Percentiles rank a stretch among this genome's conserved stretches.
Evolutionary conservation across 2,797 vertebrate genomes (phyloP).

Genomic region (Darevskia mixta): DNA sequence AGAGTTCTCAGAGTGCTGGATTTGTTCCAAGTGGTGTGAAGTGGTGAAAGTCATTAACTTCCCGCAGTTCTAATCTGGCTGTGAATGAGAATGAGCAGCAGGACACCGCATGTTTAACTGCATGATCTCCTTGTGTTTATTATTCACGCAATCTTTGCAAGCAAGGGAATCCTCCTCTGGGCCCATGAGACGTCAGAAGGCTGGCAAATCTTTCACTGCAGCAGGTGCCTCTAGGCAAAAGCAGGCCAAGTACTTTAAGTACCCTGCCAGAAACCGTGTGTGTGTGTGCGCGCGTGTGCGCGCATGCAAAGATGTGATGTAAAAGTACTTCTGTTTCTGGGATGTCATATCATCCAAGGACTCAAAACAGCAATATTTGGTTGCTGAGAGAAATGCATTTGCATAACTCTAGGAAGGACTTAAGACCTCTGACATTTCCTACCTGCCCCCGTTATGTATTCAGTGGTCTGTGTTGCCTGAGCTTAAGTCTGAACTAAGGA

Average conservation of each 20-base stretch:
- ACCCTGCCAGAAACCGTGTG: neutral
- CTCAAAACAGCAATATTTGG: neutral
- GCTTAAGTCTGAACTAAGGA: no score
- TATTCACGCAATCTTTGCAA: conserved; percentile 20
- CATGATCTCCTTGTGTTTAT: conserved; percentile 46
- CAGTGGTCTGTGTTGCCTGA: no score
- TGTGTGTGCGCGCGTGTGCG: neutral
- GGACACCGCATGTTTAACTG: conserved; percentile 30
- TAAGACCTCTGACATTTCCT: neutral
- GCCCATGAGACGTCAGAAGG: conserved; percentile 5
- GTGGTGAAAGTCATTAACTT: conserved; percentile 17
- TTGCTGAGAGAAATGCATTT: neutral
- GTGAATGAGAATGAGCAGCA: neutral
- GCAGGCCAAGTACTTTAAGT: conserved; percentile 18
- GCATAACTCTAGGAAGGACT: neutral
- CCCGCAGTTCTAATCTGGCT: neutral
- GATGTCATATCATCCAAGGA: neutral
- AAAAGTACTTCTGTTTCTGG: neutral
- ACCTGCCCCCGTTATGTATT: no score
- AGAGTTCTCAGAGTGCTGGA: conserved; percentile 11
- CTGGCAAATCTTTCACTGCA: conserved; percentile 8
- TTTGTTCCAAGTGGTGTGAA: conserved; percentile 12
- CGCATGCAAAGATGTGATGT: no score
- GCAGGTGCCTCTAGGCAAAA: neutral
- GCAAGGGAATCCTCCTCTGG: neutral